phyloP scores from a whole-genome alignment of 2,888 invertebrate genomes.

The Drosophila suboccidentalis region DNA sequence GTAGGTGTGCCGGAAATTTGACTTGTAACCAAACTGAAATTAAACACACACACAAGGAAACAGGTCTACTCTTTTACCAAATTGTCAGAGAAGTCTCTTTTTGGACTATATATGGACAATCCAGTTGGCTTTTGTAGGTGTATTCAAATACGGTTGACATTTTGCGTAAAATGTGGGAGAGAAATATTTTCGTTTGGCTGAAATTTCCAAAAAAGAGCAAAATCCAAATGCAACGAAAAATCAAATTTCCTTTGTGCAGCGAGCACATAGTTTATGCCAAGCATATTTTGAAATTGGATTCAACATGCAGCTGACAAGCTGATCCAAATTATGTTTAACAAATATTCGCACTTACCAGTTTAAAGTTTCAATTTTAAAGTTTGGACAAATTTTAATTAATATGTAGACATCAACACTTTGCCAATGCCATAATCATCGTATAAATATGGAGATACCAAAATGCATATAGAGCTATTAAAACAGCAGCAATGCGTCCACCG shows the following conservation, averaged over 20 bases:
- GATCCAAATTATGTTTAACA: conserved; percentile 27
- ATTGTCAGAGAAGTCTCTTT: conserved; percentile 7
- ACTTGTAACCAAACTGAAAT: conserved; percentile 69
- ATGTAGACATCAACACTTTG: conserved; percentile 13
- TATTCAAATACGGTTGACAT: conserved; percentile 56
- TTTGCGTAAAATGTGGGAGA: conserved; percentile 34
- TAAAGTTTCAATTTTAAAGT: conserved; percentile 9
- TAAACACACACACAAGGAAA: conserved; percentile 5
- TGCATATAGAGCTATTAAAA: conserved; percentile 21
- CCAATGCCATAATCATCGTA: conserved; percentile 21
- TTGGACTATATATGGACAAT: conserved; percentile 14
- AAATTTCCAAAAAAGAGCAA: conserved; percentile 12
- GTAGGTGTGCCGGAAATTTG: conserved; percentile 70
- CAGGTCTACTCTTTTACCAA: background rate
- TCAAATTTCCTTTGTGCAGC: conserved; percentile 60
- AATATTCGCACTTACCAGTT: background rate
- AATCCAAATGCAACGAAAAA: conserved; percentile 41
- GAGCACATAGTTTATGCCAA: conserved; percentile 23
- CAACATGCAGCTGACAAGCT: conserved; percentile 30
- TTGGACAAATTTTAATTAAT: conserved; percentile 33
- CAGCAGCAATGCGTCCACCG: background rate
- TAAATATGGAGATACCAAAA: conserved; percentile 34
- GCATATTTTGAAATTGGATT: conserved; percentile 20
- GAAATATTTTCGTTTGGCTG: conserved; percentile 26
- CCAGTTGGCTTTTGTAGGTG: conserved; percentile 55